Evolutionary conservation across 2,113 vertebrate species (phyloP).

Genomic region (Nothocercus nigrocapillus): DNA sequence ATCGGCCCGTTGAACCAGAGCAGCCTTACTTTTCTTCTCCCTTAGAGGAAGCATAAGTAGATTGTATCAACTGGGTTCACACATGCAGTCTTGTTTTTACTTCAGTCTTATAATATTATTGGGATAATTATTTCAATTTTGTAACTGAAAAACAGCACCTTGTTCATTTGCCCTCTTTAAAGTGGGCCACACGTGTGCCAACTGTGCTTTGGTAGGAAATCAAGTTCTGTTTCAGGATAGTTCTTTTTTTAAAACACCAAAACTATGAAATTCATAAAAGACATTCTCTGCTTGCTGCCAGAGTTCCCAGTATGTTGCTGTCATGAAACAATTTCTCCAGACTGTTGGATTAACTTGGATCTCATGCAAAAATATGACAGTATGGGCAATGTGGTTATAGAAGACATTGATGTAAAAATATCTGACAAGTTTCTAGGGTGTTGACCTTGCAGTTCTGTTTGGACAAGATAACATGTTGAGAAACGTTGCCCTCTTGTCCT

Average conservation of each 20-base stretch:
- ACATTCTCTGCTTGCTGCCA: not conserved
- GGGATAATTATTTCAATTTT: not conserved
- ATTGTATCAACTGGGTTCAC: not conserved
- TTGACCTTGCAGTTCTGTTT: conserved; percentile 48
- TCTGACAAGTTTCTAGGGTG: not conserved
- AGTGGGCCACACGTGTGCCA: not conserved
- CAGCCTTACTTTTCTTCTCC: not conserved
- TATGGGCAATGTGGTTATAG: not conserved
- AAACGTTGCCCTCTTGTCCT: conserved; percentile 25
- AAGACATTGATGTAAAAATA: not conserved
- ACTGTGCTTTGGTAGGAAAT: not conserved
- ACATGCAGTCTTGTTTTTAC: not conserved
- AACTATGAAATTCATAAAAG: not conserved
- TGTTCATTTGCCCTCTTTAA: not conserved
- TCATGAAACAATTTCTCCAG: not conserved
- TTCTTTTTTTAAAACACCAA: not conserved
- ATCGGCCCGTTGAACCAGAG: not conserved
- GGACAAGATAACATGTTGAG: conserved; percentile 21
- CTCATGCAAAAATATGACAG: not conserved
- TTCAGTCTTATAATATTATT: not conserved
- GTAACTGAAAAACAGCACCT: not conserved
- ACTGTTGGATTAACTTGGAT: not conserved
- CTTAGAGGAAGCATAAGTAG: not conserved
- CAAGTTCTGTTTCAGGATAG: not conserved
- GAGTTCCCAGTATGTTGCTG: not conserved